Conservation (phyloP, 2,888 invertebrate species). For the Synergus itoensis region DNA sequence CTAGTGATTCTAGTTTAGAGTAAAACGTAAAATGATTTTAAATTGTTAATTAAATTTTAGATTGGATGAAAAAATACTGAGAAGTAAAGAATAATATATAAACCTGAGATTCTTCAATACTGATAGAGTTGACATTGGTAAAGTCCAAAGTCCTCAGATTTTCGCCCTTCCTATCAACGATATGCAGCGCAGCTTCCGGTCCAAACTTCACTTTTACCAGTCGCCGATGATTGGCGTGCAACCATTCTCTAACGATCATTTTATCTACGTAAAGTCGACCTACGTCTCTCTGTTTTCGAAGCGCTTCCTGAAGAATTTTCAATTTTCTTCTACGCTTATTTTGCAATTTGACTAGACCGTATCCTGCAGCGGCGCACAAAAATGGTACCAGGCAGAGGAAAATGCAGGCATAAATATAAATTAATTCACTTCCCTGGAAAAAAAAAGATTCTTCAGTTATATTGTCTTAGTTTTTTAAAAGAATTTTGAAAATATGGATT, state of each 20-base stretch:
- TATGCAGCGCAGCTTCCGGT: conserved; percentile 91
- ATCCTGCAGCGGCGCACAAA: conserved; percentile 93
- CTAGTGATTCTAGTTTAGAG: neutral
- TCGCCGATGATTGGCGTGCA: conserved; percentile 94
- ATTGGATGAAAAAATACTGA: neutral
- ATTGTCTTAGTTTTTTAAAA: no score
- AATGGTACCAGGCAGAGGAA: conserved; percentile 96
- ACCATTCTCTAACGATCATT: conserved; percentile 96
- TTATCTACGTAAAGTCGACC: conserved; percentile 89
- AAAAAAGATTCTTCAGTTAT: neutral
- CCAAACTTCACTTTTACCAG: conserved; percentile 94
- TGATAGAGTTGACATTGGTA: conserved; percentile 86
- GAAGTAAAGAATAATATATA: neutral
- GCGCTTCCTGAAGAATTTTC: conserved; percentile 90
- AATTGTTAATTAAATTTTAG: neutral
- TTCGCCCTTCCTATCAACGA: conserved; percentile 95
- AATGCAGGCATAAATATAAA: conserved; percentile 97
- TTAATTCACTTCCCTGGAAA: conserved; percentile 93
- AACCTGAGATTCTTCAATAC: conserved; percentile 94
- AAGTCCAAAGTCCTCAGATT: conserved; percentile 91
- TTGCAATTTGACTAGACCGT: conserved; percentile 94
- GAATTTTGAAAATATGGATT: no score
- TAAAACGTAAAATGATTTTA: neutral
- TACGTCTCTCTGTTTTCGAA: conserved; percentile 79
- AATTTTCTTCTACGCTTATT: conserved; percentile 89